phyloP scores from a whole-genome alignment of 2,888 invertebrate genomes.

The Xestia c-nigrum region DNA sequence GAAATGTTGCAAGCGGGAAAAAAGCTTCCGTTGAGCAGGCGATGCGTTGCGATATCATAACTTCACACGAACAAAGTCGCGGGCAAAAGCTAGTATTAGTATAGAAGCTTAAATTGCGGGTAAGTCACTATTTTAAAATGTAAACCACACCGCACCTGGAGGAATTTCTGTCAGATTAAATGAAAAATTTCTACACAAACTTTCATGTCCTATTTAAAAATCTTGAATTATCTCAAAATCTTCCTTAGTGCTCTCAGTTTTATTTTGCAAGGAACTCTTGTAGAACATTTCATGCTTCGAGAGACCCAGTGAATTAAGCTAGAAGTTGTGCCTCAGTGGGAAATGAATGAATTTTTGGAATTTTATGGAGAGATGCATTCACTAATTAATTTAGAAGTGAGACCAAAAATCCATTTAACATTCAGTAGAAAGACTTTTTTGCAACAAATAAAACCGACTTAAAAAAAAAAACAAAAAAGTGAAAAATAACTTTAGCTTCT shows the following conservation, averaged over 20 bases:
- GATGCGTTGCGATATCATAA: too few species aligned
- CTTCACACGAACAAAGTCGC: too few species aligned
- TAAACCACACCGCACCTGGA: not conserved
- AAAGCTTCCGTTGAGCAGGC: too few species aligned
- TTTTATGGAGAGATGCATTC: not conserved
- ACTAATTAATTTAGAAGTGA: not conserved
- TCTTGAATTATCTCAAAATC: not conserved
- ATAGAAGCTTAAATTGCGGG: too few species aligned
- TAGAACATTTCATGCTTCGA: not conserved
- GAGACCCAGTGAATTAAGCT: not conserved
- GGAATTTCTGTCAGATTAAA: not conserved
- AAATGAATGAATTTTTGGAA: not conserved
- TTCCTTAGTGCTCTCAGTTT: not conserved
- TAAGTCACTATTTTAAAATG: not conserved
- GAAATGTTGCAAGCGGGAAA: too few species aligned
- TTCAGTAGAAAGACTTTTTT: not conserved
- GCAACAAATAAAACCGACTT: too few species aligned
- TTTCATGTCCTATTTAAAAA: not conserved
- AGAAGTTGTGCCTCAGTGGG: not conserved
- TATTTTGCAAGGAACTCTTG: not conserved
- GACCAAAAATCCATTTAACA: not conserved
- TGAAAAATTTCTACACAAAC: not conserved
- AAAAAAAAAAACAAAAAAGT: too few species aligned
- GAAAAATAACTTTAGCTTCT: too few species aligned
- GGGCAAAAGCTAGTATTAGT: too few species aligned